Evolutionary conservation across 1,140 invertebrate species (phyloP).

Genomic region (Sitophilus oryzae): DNA sequence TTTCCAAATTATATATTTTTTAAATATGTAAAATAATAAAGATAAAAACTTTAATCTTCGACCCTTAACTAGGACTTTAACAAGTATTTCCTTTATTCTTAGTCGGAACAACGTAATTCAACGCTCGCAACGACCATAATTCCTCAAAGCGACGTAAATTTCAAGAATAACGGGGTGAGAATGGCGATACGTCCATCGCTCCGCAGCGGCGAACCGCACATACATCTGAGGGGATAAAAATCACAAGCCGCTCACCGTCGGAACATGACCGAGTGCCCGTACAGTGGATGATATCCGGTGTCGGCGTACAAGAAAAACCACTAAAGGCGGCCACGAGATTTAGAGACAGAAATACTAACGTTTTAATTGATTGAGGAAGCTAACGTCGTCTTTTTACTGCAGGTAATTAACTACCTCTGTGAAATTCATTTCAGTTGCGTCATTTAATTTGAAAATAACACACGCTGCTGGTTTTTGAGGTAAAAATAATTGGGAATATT

Average conservation of each 20-base stretch:
- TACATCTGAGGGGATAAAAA: slow-evolving; percentile 23
- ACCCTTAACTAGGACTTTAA: too few relatives aligned
- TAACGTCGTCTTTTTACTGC: not conserved
- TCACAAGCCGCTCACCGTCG: slow-evolving; percentile 19
- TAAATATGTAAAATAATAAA: too few relatives aligned
- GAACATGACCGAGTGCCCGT: slow-evolving; percentile 24
- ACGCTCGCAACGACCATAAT: not conserved
- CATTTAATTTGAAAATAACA: too few relatives aligned
- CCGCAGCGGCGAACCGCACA: not conserved
- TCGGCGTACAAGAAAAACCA: slow-evolving; percentile 20
- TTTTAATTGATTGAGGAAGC: slow-evolving; percentile 14
- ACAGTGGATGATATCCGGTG: slow-evolving; percentile 19
- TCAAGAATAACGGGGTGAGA: slow-evolving; percentile 5
- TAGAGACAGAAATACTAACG: slow-evolving; percentile 9
- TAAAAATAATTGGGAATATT: too few relatives aligned
- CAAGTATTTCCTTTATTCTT: too few relatives aligned
- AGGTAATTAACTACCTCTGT: too few relatives aligned
- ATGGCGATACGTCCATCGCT: not conserved
- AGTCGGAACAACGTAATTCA: not conserved
- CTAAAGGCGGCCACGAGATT: slow-evolving; percentile 14
- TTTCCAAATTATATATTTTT: too few relatives aligned
- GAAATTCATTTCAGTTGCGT: too few relatives aligned
- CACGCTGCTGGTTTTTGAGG: too few relatives aligned
- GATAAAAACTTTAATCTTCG: too few relatives aligned
- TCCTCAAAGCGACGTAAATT: not conserved